Conservation (phyloP, 2,797 vertebrate genomes). For the Syndactyla subalaris region DNA sequence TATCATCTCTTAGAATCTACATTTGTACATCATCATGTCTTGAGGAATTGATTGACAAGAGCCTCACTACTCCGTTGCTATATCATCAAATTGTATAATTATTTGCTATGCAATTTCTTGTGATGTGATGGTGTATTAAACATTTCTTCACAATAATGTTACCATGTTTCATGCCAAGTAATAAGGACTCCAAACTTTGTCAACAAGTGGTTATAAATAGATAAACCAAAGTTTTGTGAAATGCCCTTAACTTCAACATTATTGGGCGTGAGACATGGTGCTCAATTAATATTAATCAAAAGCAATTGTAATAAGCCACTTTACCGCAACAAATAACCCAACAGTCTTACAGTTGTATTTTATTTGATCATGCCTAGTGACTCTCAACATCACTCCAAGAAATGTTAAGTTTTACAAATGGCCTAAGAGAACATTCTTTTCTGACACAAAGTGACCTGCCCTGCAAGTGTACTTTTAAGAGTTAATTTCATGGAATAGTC, state of each 20-base stretch:
- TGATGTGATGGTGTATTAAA: not conserved
- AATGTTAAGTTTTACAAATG: not conserved
- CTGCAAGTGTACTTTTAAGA: conserved; percentile 19
- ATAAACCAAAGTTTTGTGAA: not conserved
- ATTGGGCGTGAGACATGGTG: not conserved
- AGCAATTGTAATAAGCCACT: not conserved
- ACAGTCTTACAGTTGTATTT: not conserved
- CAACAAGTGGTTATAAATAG: not conserved
- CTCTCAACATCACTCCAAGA: not conserved
- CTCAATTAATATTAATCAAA: not conserved
- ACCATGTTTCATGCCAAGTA: not conserved
- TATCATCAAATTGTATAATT: not conserved
- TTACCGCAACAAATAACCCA: not conserved
- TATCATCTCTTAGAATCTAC: not conserved
- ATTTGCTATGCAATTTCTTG: not conserved
- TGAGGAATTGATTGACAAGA: not conserved
- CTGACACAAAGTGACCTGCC: conserved; percentile 7
- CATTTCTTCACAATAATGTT: not conserved
- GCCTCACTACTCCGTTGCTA: not conserved
- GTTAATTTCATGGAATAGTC: conserved; percentile 52
- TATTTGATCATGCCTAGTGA: not conserved
- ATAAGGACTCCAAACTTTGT: not conserved
- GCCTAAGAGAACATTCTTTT: not conserved
- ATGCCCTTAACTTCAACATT: not conserved
- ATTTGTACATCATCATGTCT: not conserved